Evolutionary conservation across 2,888 invertebrate species (phyloP).

Genomic region (Ophion ellenae): DNA sequence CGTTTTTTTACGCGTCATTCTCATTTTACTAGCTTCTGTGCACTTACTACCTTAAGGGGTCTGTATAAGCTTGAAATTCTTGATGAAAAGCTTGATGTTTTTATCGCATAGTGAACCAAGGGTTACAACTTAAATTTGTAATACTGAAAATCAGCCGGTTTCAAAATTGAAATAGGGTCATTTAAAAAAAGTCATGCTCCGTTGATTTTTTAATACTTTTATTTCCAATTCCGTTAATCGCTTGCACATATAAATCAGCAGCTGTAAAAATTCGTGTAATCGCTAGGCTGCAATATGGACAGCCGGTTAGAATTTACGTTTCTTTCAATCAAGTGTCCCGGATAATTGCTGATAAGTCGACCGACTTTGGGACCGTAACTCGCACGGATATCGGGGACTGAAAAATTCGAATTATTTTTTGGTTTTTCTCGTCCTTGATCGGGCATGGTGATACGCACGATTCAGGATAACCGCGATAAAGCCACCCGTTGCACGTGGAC

Average conservation of each 20-base stretch:
- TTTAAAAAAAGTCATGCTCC: background rate
- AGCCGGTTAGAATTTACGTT: background rate
- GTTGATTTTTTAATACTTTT: background rate
- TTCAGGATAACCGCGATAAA: conserved; percentile 43
- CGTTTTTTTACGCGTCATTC: too few relatives aligned
- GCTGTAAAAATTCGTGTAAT: background rate
- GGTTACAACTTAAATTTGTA: too few relatives aligned
- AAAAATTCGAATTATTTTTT: background rate
- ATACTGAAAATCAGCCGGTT: too few relatives aligned
- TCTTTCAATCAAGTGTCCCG: conserved; percentile 19
- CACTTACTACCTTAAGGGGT: too few relatives aligned
- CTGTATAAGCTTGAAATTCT: too few relatives aligned
- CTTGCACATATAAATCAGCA: background rate
- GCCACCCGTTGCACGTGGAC: background rate
- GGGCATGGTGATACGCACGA: conserved; percentile 32
- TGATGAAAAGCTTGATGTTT: too few relatives aligned
- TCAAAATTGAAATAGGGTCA: background rate
- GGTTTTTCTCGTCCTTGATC: conserved; percentile 28
- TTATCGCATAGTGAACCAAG: too few relatives aligned
- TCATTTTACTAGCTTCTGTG: too few relatives aligned
- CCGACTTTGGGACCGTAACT: background rate
- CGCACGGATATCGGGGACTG: background rate
- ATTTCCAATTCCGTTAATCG: background rate
- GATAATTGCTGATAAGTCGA: conserved; percentile 15
- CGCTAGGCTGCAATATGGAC: background rate